Base-by-base conservation (phyloP, 2,888 invertebrate genomes). In the Cataglyphis livida region DNA sequence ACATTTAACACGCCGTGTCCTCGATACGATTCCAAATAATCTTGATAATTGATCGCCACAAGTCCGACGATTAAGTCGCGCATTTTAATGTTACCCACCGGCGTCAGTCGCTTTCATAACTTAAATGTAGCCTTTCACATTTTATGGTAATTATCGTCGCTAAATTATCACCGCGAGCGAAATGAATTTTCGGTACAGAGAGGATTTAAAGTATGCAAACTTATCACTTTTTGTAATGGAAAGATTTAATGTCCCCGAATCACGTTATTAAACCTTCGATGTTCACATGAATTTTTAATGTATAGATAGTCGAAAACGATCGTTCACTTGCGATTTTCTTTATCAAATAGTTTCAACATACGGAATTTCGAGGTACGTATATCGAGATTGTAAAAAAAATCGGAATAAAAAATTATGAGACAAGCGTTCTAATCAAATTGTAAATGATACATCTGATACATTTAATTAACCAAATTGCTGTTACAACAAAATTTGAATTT, bases 11-110 rank as follows among this genome's bases (percentile, higher is more conserved):
- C 64, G 59, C 66, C 66, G 66, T 79, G 90, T 78, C 88, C 87
- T 74, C 90, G 88, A 89, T 90, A 90, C 89, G 88, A 73, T 90
- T 90, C 84, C 88, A 75, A 89, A 90, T 90, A 90, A 90, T 91
- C 90, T 90, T 64, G 85, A 82, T 87, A 90, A 91, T 88, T 89
- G 87, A 90, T 90, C 91, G 90, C 81, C 81, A 66, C 75, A 82
- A 74, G 79, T 65, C 70, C 64, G 65, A 41, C 86, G 82, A 91
- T 90, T 90, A 90, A 90, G 90, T 81, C 65, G 83, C 51, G 86
- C 85, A 85, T 85, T 90, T 90, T 90, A 90, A 88, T 90, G 82
- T 88, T 84, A 65, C 65, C 84, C 73, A 75, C 62, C 81, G 81
- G 82, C 83, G 62, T 64, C 48, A 79, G 73, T 32, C 87, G 88